Conservation (phyloP, 2,113 vertebrate species). For the Bettongia penicillata region DNA sequence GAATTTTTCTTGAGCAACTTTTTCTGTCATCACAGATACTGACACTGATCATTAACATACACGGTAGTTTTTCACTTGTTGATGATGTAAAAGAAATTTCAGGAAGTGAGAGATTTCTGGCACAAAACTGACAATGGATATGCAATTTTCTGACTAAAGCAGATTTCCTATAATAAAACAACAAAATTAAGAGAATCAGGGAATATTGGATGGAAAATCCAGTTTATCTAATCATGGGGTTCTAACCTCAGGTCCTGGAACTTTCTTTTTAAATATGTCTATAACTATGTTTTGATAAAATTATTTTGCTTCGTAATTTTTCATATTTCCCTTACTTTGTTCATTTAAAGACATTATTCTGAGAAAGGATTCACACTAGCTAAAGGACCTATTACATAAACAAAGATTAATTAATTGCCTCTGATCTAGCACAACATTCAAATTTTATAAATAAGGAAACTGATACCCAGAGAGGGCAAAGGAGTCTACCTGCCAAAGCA, state of each 20-base stretch:
- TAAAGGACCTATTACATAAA: neutral
- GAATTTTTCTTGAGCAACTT: neutral
- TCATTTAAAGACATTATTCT: neutral
- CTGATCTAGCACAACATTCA: neutral
- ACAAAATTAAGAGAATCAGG: neutral
- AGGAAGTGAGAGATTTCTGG: neutral
- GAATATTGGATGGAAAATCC: neutral
- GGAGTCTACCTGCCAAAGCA: too few relatives aligned
- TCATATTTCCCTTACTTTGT: neutral
- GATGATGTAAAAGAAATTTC: neutral
- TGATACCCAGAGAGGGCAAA: neutral
- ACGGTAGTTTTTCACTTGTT: neutral
- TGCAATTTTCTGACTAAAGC: neutral
- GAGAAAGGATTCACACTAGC: neutral
- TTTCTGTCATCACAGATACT: neutral
- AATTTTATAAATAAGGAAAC: neutral
- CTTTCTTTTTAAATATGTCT: neutral
- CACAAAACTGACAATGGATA: neutral
- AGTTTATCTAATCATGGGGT: neutral
- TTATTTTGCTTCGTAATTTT: neutral
- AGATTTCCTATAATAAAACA: neutral
- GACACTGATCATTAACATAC: neutral
- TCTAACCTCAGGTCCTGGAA: neutral
- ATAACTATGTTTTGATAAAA: neutral
- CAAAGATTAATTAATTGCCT: neutral